Percentiles rank a stretch among this genome's conserved stretches.
Evolutionary conservation across 2,113 vertebrate genomes (phyloP).

Genomic region (Ceyx cyanopectus): DNA sequence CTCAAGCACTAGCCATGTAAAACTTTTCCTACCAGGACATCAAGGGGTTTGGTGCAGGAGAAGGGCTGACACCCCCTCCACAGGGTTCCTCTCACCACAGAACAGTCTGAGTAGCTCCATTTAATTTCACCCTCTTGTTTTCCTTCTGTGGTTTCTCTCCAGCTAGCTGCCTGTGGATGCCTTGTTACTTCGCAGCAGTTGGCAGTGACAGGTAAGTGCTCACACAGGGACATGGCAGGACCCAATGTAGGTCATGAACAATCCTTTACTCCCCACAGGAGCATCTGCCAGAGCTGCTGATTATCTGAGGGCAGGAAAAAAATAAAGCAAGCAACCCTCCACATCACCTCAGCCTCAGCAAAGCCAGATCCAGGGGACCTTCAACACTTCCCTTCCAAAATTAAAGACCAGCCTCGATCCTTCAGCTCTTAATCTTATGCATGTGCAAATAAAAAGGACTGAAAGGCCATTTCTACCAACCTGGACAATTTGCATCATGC

Average conservation of each 20-base stretch:
- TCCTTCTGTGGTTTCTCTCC: not conserved
- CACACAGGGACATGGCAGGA: accelerated
- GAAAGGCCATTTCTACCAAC: accelerated
- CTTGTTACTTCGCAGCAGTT: too few species aligned
- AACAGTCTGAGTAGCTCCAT: not conserved
- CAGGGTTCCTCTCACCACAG: not conserved
- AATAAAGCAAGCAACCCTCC: not conserved
- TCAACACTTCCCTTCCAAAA: not conserved
- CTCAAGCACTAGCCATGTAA: not conserved
- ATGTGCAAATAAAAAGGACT: accelerated
- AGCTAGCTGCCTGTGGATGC: not conserved
- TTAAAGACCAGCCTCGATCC: not conserved
- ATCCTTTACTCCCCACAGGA: not conserved
- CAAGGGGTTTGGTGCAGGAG: not conserved
- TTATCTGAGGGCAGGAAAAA: not conserved
- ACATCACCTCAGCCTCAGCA: accelerated
- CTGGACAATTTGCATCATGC: not conserved
- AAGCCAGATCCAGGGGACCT: not conserved
- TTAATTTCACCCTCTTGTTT: not conserved
- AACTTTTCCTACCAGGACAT: not conserved
- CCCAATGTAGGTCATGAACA: not conserved
- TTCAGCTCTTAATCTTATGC: accelerated
- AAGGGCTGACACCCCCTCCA: accelerated
- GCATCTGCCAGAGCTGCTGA: not conserved
- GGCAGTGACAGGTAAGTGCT: not conserved